Base-by-base conservation (phyloP, 30 jellyfish, hydroid and myxozoan genomes). In the Aurelia aurita complex sp. Pacific region DNA sequence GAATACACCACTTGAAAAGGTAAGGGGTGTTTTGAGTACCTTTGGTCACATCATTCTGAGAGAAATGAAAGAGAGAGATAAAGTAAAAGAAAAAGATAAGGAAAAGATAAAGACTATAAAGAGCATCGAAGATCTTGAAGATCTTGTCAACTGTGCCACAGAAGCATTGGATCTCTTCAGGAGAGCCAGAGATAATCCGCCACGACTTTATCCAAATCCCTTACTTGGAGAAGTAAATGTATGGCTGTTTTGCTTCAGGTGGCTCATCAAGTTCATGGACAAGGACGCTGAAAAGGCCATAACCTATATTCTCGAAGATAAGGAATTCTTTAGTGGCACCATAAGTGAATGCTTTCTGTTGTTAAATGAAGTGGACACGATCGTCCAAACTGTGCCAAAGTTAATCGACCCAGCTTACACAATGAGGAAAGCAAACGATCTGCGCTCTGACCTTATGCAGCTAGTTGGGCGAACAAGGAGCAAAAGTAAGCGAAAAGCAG, bases 141-240 rank as follows among this genome's bases (percentile, higher is more conserved):
- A 64, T 3, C 81, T 80, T 4, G 36, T n/a, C 29, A 14, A 36
- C 0, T 38, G 14, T 80, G 89, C 89, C 16, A 51, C 40, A 34
- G 73, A 80, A 52, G 89, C 79, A 14, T 42, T 40, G 51, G 32
- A 60, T 14, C 53, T 33, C 16, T 80, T 80, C 79, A 69, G 67
- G 36, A 80, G 75, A 38, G 89, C 89, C 5, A 70, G 78, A 14
- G 89, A 80, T 52, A 65, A 67, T n/a, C 89, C 89, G 1, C 89
- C 89, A 38, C 66, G 76, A 57, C 46, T 57, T 17, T 80, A 63
- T 46, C 89, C 81, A n/a, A 80, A 80, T 52, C 89, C 89, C 13
- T 43, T 80, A 15, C 64, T 42, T 14, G 89, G 89, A 38, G 78
- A 63, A 36, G 89, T 80, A 2, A 46, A 55, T 23, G 81, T 80